phyloP scores from a whole-genome alignment of 2,113 vertebrate genomes.

The rabbit (Oryctolagus cuniculus) region mOryCun1.1 NC_091432.1:152784001-152784500 shows the following conservation, averaged over 20 bases:
- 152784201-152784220: background rate
- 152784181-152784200: background rate
- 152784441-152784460: conserved; percentile 77
- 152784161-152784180: background rate
- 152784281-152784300: background rate
- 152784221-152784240: background rate
- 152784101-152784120: background rate
- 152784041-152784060: background rate
- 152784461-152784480: conserved; percentile 69
- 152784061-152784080: background rate
- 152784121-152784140: fast-evolving
- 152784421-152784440: conserved; percentile 77
- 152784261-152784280: background rate
- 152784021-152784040: background rate
- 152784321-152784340: conserved; percentile 54
- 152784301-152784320: conserved; percentile 18
- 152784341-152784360: conserved; percentile 26
- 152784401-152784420: conserved; percentile 72
- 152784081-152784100: background rate
- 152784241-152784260: background rate
- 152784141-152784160: background rate
- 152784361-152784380: background rate
- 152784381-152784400: conserved; percentile 52
- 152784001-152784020: background rate
- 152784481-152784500: conserved; percentile 56